These are phyloP conservation scores for Tapirus terrestris DNA, from an alignment of 2,113 vertebrate species.

Conservation along the genomic window DNA sequence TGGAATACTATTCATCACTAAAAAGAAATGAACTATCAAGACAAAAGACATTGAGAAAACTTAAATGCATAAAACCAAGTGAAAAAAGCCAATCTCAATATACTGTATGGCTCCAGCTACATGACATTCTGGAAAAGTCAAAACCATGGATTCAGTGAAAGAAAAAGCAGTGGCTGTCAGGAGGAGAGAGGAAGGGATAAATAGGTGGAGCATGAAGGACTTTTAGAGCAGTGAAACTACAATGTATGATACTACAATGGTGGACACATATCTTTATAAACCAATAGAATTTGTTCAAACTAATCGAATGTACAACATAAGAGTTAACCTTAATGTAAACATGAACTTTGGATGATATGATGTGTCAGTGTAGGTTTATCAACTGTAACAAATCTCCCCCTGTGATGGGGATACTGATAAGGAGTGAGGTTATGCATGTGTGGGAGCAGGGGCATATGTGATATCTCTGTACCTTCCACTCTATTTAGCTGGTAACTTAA, in stretches of 20 bases:
- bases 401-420: neutral
- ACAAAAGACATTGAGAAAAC: neutral
- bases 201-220: neutral
- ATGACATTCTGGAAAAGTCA: neutral
- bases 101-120: neutral
- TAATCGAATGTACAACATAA: neutral
- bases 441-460: too few species aligned
- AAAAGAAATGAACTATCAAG: neutral
- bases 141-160: neutral
- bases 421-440: neutral
- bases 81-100: neutral
- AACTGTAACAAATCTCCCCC: neutral
- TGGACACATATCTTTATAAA: neutral
- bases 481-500: neutral
- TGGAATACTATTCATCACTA: neutral
- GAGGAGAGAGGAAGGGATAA: neutral
- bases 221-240: neutral
- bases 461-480: neutral
- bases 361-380: neutral
- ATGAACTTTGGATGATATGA: neutral
- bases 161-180: neutral
- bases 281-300: neutral
- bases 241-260: neutral
- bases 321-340: neutral
- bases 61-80: neutral